These are phyloP conservation scores for Marisa cornuarietis DNA, from an alignment of 1,140 invertebrate genomes.

Conservation along the genomic window DNA sequence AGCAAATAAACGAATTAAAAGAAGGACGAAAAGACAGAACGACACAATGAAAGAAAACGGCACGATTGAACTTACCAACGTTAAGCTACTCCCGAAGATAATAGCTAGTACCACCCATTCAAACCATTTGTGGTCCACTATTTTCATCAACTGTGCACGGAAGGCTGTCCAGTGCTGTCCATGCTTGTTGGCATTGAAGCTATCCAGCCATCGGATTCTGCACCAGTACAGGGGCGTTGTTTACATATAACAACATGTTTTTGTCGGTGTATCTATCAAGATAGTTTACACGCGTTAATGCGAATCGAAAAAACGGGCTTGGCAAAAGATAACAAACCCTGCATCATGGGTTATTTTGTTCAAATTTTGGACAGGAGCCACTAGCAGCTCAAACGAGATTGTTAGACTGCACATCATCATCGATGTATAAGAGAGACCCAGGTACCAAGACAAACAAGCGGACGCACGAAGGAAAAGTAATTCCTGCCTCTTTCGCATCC, in stretches of 20 bases:
- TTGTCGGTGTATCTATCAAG: too few species aligned
- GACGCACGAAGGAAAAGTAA: too few species aligned
- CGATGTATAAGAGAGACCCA: too few species aligned
- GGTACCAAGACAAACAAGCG: too few species aligned
- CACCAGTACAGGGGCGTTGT: not conserved
- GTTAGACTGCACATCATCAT: too few species aligned
- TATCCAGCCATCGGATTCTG: conserved; percentile 30
- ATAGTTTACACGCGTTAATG: too few species aligned
- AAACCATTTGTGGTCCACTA: conserved; percentile 98
- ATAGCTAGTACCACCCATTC: conserved; percentile 97
- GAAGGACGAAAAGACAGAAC: not conserved
- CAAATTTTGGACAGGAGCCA: too few species aligned
- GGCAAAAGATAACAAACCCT: too few species aligned
- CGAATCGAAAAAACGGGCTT: too few species aligned
- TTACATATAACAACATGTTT: too few species aligned
- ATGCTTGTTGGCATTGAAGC: conserved; percentile 34
- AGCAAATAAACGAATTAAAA: not conserved
- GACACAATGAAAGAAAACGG: not conserved
- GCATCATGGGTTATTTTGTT: too few species aligned
- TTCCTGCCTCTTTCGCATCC: conserved; percentile 11
- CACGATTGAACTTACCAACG: conserved; percentile 78
- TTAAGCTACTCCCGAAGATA: conserved; percentile 96
- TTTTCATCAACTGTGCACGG: conserved; percentile 87
- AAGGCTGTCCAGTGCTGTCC: conserved; percentile 78
- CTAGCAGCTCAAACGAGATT: too few species aligned